phyloP scores from a whole-genome alignment of 2,113 vertebrate species.

The Platichthys flesus region DNA sequence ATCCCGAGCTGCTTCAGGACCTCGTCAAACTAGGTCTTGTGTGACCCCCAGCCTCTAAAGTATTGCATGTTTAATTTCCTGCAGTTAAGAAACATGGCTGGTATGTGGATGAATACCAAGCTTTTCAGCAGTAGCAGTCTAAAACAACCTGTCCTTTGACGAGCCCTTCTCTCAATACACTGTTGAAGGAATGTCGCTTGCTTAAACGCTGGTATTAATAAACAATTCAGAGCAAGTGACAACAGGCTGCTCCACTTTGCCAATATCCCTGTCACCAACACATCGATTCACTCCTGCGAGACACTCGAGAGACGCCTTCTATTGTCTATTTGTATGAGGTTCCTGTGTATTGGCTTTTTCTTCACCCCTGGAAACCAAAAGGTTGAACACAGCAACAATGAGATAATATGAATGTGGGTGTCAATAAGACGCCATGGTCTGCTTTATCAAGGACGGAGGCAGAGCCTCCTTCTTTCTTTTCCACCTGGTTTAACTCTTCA shows the following conservation, averaged over 20 bases:
- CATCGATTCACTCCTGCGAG: slow-evolving; percentile 19
- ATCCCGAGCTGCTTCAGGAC: too few species aligned
- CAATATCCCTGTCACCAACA: slow-evolving; percentile 11
- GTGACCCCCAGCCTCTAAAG: too few species aligned
- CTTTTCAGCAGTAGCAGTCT: not conserved
- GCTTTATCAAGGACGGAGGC: slow-evolving; percentile 9
- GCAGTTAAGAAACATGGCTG: not conserved
- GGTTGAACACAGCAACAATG: slow-evolving; percentile 10
- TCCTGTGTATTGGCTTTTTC: slow-evolving; percentile 5
- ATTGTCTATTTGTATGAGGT: slow-evolving; percentile 16
- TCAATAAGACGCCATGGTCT: slow-evolving; percentile 22
- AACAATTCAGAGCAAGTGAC: not conserved
- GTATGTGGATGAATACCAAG: not conserved
- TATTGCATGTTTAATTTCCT: too few species aligned
- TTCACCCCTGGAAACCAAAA: slow-evolving; percentile 15
- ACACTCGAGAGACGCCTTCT: slow-evolving; percentile 8
- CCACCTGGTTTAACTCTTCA: slow-evolving; percentile 6
- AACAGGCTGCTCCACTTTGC: not conserved
- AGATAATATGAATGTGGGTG: slow-evolving; percentile 11
- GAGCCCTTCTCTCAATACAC: not conserved
- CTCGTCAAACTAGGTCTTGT: too few species aligned
- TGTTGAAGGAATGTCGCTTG: slow-evolving; percentile 1
- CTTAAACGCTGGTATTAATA: not conserved
- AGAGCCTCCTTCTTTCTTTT: not conserved
- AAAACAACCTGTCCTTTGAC: too few species aligned